Evolutionary conservation across 2,797 vertebrate genomes (phyloP).

Genomic region (Chloroceryle amazona): DNA sequence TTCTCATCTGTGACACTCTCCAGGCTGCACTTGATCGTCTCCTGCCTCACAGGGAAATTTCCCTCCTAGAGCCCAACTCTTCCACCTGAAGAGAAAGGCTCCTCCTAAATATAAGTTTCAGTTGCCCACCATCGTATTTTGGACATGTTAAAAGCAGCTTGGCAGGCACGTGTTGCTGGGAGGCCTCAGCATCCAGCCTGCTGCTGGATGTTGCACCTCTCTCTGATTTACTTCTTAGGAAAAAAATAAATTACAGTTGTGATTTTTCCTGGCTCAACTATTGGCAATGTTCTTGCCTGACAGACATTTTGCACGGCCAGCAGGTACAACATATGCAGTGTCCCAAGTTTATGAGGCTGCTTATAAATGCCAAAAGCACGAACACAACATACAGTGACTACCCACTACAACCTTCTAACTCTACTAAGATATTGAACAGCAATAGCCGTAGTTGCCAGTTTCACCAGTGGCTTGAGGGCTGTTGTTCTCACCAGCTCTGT

Average conservation of each 20-base stretch:
- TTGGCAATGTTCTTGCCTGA: neutral
- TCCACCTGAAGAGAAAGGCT: neutral
- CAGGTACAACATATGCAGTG: neutral
- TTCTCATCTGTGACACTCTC: neutral
- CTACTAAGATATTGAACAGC: slow-evolving; percentile 27
- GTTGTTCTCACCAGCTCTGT: neutral
- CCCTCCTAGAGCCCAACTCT: neutral
- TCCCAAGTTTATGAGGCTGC: slow-evolving; percentile 11
- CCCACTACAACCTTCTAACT: slow-evolving; percentile 38
- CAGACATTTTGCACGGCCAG: neutral
- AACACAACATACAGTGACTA: slow-evolving; percentile 32
- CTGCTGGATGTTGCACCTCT: neutral
- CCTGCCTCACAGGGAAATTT: neutral
- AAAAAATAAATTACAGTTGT: neutral
- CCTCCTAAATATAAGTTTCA: neutral
- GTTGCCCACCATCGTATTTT: neutral
- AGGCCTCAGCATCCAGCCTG: neutral
- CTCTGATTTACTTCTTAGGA: neutral
- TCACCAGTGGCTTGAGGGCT: neutral
- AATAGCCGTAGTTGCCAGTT: neutral
- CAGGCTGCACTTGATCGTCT: neutral
- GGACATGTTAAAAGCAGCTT: neutral
- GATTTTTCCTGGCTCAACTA: neutral
- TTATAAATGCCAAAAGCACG: slow-evolving; percentile 59
- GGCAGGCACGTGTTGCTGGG: neutral